Evolutionary conservation across 1,140 invertebrate species (phyloP), one percentile per base, ranked within the genome.

Genomic region (Stenopsyche tienmushanensis): DNA sequence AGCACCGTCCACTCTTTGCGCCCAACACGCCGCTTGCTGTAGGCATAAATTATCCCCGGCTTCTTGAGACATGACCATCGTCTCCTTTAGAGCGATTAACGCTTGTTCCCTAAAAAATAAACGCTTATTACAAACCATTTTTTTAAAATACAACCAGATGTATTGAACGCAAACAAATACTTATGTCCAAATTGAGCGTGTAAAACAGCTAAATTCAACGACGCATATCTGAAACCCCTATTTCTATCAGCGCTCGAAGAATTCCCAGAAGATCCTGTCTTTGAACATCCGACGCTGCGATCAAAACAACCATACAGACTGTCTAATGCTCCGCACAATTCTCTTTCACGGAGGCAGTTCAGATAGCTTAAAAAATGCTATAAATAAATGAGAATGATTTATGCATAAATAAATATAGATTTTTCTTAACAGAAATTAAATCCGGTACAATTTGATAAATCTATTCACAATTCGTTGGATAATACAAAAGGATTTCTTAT

Each of bases 311-410:
- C 89, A 78, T 92, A 90, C 0, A 96, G 78, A 68, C 90, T 90
- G 70, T 92, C 87, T 59, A 93, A 75, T 0, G 93, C 90, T 1
- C 91, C 92, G 73, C 90, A 90, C 75, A 92, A 93, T 76, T 97
- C 94, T 72, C 90, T 90, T 2, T 93, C 85, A 24, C 94, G 80
- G 41, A 96, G 76, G 72, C 89, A 93, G 77, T 96, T 97, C 70
- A 97, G 79, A 74, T 94, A 97, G 72, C 90, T 93, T 24, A 97
- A 79, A 74, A 92, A 96, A 83, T 96, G 92, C 87, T 94, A 77
- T 69, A 87, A 85, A 54, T 64, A 64, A 71, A 24, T 62, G 45
- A 23, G 26, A 50, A 57, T 3, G 57, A 47, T 57, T 62, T 41
- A 42, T 5, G n/a, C 8, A 52, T 47, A 17, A 8, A 50, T 20